Conservation (phyloP, 2,113 vertebrate genomes). For the Nettapus auritus region DNA sequence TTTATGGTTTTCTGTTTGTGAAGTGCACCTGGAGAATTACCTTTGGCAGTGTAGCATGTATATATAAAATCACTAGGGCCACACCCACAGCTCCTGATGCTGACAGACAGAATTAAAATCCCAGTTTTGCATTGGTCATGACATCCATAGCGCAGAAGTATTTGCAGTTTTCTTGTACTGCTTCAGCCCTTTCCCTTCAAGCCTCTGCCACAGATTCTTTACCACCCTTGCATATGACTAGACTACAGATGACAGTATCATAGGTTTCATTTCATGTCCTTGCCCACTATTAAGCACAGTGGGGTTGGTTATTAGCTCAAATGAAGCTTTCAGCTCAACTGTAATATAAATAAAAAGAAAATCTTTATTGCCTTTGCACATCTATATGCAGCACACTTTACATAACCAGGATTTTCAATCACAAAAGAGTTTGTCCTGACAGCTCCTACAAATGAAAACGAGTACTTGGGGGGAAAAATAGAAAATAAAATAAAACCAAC, state of each 20-base stretch:
- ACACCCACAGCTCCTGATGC: neutral
- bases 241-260: neutral
- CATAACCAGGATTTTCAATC: neutral
- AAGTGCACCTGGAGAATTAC: neutral
- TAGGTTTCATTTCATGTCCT: neutral
- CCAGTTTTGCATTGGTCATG: neutral
- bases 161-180: neutral
- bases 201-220: neutral
- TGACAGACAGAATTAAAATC: neutral
- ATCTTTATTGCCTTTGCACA: neutral
- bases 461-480: neutral
- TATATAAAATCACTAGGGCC: neutral
- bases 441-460: neutral
- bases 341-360: neutral
- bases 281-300: neutral
- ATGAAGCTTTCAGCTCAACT: neutral
- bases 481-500: rapidly evolving
- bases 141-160: neutral
- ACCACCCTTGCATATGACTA: neutral
- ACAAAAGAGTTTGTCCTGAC: neutral
- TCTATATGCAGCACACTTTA: neutral
- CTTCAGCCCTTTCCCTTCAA: neutral
- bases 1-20: conserved; percentile 4
- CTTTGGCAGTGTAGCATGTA: neutral
- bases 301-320: neutral